phyloP scores from a whole-genome alignment of 2,113 vertebrate genomes.

The Lycaon pictus region DNA sequence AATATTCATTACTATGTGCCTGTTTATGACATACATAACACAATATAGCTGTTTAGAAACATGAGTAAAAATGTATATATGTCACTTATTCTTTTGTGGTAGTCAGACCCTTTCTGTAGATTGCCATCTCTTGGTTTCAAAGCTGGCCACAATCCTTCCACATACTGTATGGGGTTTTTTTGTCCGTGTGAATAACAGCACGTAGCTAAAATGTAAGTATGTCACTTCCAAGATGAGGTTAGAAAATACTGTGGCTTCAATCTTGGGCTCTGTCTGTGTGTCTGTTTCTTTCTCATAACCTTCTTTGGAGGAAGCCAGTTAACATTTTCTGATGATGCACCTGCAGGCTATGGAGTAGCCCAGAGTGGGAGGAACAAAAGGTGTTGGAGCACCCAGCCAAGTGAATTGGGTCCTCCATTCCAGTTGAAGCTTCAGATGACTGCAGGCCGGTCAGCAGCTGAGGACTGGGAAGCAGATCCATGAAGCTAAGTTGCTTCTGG shows the following conservation, averaged over 20 bases:
- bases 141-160: background rate
- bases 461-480: background rate
- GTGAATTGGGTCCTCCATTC: background rate
- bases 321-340: background rate
- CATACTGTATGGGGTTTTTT: background rate
- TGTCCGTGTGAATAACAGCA: background rate
- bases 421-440: background rate
- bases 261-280: background rate
- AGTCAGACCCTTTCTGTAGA: background rate
- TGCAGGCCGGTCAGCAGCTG: background rate
- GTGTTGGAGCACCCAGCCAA: too few relatives aligned
- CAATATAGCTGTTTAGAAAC: background rate
- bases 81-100: background rate
- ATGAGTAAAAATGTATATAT: background rate
- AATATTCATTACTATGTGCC: background rate
- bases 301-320: background rate
- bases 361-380: background rate
- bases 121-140: background rate
- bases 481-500: background rate
- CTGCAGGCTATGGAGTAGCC: background rate
- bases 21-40: background rate
- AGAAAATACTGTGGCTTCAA: background rate
- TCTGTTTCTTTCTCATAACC: background rate
- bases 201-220: background rate
- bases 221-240: background rate